Evolutionary conservation across 2,113 vertebrate genomes (phyloP), one percentile per base, ranked within the genome.

Genomic region (Cheilinus undulatus): DNA sequence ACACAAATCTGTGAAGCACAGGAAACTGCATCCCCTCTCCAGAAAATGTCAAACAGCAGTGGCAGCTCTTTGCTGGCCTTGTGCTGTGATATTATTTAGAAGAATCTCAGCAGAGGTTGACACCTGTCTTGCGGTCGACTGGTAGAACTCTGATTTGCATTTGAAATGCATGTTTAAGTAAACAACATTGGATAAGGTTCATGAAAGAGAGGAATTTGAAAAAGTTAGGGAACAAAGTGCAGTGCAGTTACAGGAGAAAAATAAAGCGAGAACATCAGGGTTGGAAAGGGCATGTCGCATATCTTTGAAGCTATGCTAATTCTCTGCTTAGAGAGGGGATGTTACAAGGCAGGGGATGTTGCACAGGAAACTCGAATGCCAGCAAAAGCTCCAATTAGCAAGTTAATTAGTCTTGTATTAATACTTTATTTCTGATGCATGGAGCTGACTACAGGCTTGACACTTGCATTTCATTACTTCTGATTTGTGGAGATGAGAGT

Each of bases 341-440:
- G 40, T 15, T 42, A 19, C 40, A 42, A 42, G 40, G 17, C 57
- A 69, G 60, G 48, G 54, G 42, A 36, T 69, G 50, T 61, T 20
- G 67, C 61, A 58, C 43, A 62, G 84, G 70, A 73, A 64, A 70
- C 54, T 53, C 49, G 54, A 46, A 74, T 67, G 64, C 73, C 73
- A 69, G 85, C 51, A 45, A 71, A 72, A 62, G 59, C 77, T 69
- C 66, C 60, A 86, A 86, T 88, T 84, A 89, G 62, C 23, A 70
- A 81, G 76, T 75, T 83, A 86, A 88, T 90, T 79, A 86, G 59
- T 90, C 74, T 69, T 73, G 80, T 79, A 84, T 85, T 86, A 90
- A 87, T 86, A 86, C 78, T 73, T 83, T 86, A 86, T 82, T 90
- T 88, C 83, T 76, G 85, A 90, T 88, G 84, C 80, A 89, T 86